Evolutionary conservation across 2,113 vertebrate genomes (phyloP).

Genomic region (human): DNA sequence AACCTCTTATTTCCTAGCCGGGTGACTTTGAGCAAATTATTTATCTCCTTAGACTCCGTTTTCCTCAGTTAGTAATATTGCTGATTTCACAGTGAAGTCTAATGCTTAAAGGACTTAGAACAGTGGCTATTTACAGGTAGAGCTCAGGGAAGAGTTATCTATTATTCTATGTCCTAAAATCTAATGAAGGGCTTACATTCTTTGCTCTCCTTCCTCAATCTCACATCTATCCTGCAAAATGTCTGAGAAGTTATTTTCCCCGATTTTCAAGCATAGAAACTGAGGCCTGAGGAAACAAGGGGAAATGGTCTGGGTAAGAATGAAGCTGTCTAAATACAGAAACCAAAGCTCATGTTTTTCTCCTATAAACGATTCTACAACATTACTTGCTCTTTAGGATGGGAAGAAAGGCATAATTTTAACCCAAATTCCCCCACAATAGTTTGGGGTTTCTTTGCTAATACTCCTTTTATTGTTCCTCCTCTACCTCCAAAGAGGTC

Average conservation of each 20-base stretch:
- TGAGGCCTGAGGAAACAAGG: background rate
- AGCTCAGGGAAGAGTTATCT: background rate
- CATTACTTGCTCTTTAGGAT: background rate
- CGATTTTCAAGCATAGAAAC: background rate
- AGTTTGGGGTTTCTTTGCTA: background rate
- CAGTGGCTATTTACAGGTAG: background rate
- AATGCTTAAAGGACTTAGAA: background rate
- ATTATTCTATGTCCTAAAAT: background rate
- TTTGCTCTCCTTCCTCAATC: background rate
- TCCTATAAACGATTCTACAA: background rate
- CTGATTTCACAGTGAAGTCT: background rate
- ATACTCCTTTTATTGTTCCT: background rate
- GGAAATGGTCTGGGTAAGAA: background rate
- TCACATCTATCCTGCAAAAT: background rate
- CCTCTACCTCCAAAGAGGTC: background rate
- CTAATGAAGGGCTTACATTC: background rate
- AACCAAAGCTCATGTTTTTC: background rate
- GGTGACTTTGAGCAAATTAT: background rate
- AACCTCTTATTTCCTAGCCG: background rate
- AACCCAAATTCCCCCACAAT: background rate
- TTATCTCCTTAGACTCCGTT: background rate
- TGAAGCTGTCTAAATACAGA: background rate
- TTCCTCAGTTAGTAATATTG: background rate
- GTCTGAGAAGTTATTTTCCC: background rate
- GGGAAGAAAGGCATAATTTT: background rate